Evolutionary conservation across 2,888 invertebrate species (phyloP).

Genomic region (Diloba caeruleocephala): DNA sequence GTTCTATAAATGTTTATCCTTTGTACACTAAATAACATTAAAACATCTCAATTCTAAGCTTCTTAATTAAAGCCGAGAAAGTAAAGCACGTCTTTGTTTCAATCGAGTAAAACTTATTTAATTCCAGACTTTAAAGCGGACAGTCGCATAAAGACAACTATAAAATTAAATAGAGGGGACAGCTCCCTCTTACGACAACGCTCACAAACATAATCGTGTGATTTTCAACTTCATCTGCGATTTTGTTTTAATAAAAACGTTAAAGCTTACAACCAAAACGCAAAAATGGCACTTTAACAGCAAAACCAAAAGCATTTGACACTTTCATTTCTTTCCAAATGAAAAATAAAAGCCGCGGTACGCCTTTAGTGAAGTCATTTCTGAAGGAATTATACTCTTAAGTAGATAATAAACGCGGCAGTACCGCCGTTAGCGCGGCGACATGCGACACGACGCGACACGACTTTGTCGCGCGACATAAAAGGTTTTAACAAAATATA

Average conservation of each 20-base stretch:
- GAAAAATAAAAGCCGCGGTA: constrained; percentile 53
- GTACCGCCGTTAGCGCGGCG: constrained; percentile 30
- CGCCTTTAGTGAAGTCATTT: constrained; percentile 48
- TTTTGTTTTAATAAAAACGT: constrained; percentile 34
- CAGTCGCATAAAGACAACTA: constrained; percentile 33
- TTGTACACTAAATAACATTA: constrained; percentile 39
- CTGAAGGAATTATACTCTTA: constrained; percentile 56
- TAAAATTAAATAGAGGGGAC: constrained; percentile 29
- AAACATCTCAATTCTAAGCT: constrained; percentile 24
- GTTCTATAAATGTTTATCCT: constrained; percentile 24
- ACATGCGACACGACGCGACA: constrained; percentile 41
- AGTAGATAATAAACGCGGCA: constrained; percentile 58
- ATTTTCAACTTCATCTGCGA: constrained; percentile 32
- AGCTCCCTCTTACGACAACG: constrained; percentile 8
- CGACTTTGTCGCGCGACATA: constrained; percentile 35
- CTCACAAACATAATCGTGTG: constrained; percentile 25
- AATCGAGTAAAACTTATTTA: constrained; percentile 39
- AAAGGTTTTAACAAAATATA: constrained; percentile 40
- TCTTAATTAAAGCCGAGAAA: constrained; percentile 45
- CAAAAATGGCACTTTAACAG: constrained; percentile 45
- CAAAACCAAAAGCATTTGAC: constrained; percentile 58
- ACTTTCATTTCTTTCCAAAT: constrained; percentile 55
- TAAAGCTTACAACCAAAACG: constrained; percentile 37
- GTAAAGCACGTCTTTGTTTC: constrained; percentile 38
- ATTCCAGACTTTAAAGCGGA: constrained; percentile 27